Base-by-base conservation (phyloP, 1,140 invertebrate genomes). In the Rhopalosiphum padi region DNA sequence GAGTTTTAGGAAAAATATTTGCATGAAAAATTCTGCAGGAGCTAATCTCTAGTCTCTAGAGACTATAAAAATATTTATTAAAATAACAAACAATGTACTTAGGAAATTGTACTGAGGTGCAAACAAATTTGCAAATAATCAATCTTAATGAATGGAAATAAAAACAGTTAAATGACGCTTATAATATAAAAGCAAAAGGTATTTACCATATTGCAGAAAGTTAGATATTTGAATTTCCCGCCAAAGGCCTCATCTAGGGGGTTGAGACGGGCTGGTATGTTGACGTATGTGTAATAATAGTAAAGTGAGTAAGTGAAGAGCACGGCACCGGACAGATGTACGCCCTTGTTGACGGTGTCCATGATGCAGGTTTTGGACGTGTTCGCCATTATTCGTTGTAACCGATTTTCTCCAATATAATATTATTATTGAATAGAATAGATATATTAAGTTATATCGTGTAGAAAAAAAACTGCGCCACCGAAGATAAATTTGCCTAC, bases 201-300 rank as follows among this genome's bases (percentile, higher is more conserved):
- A 97, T 97, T 96, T 96, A 98, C 98, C 95, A 97, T 97, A 96
- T 98, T 96, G 96, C 97, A 97, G 94, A 97, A 98, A 35, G 98
- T 98, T 93, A 98, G 96, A 95, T 97, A 98, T 96, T 98, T 98
- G 94, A 98, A 97, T 96, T 98, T 98, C 94, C 97, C 97, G 91
- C 97, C 97, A 95, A 95, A 96, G 53, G 95, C 95, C 35, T 94
- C 94, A 88, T 94, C 94, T 53, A 95, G 94, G 93, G 95, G 96
- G 93, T 95, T 95, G 23, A 96, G 95, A 94, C 95, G 95, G 37
- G 94, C 93, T 21, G 97, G 97, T 90, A 97, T 96, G 92, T 96
- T 95, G 35, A 97, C 97, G 48, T 85, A 93, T 94, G 97, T 97
- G 92, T 94, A 96, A 95, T 96, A 97, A 95, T 98, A 93, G 35